These are phyloP conservation scores for Liodrosophila aerea DNA, from an alignment of 2,888 invertebrate species.

Conservation along the genomic window DNA sequence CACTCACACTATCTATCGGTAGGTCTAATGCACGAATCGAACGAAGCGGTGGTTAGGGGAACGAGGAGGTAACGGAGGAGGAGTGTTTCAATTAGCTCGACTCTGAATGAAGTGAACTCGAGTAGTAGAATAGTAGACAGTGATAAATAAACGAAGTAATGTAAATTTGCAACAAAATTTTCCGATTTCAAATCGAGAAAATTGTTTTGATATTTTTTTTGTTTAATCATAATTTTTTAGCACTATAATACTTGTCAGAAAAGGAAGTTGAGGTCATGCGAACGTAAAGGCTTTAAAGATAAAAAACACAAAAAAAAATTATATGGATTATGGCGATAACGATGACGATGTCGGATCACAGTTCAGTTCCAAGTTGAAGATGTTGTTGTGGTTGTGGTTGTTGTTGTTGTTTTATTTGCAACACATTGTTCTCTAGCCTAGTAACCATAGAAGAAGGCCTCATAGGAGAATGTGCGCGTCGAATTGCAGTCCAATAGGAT, in stretches of 20 bases:
- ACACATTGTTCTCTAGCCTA: conserved; percentile 48
- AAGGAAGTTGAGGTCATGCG: too few species aligned
- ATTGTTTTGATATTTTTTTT: conserved; percentile 23
- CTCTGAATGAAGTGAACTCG: background rate
- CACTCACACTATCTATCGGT: conserved; percentile 9
- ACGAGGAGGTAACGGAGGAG: too few species aligned
- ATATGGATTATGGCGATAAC: conserved; percentile 4
- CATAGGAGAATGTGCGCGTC: conserved; percentile 74
- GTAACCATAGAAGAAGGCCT: conserved; percentile 80
- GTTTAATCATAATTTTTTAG: conserved; percentile 27
- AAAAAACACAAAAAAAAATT: too few species aligned
- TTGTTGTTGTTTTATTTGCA: conserved; percentile 43
- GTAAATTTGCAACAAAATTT: conserved; percentile 4
- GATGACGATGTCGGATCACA: conserved; percentile 51
- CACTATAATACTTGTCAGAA: conserved; percentile 44
- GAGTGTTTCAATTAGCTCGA: background rate
- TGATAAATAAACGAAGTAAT: conserved; percentile 9
- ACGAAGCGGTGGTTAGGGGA: background rate
- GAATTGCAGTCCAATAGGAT: conserved; percentile 70
- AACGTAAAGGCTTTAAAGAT: too few species aligned
- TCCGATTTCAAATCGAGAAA: conserved; percentile 8
- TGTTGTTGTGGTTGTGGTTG: conserved; percentile 14
- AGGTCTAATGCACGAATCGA: background rate
- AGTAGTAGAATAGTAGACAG: too few species aligned
- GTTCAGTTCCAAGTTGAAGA: conserved; percentile 66